phyloP scores from a whole-genome alignment of 2,113 vertebrate species.

The Brienomyrus longianalis region DNA sequence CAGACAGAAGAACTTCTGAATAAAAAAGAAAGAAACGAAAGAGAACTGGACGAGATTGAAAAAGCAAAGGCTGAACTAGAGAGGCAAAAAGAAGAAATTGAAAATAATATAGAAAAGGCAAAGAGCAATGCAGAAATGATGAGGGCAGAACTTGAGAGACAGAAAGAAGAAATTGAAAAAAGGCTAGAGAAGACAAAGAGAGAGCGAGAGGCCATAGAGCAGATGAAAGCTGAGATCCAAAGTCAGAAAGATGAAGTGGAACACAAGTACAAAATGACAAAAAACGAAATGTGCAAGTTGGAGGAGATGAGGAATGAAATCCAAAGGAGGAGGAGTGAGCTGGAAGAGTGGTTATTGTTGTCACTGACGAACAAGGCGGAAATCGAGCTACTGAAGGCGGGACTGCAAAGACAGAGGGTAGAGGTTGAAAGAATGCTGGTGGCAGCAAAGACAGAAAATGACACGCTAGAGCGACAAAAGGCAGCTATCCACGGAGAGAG shows the following conservation, averaged over 20 bases:
- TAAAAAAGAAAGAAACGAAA: constrained; percentile 3
- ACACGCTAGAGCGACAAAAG: neutral
- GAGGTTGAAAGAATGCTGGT: constrained; percentile 26
- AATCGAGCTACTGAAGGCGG: constrained; percentile 40
- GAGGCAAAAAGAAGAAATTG: constrained; percentile 8
- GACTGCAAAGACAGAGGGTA: constrained; percentile 38
- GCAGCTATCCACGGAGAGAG: constrained; percentile 20
- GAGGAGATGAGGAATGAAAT: constrained; percentile 18
- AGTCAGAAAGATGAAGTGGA: constrained; percentile 20
- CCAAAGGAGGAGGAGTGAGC: constrained; percentile 8
- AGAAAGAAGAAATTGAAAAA: constrained; percentile 22
- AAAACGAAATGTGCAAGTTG: constrained; percentile 14
- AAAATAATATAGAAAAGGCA: constrained; percentile 16
- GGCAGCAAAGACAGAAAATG: constrained; percentile 6
- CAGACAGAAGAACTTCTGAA: constrained; percentile 13
- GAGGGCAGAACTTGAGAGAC: constrained; percentile 21
- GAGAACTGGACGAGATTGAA: constrained; percentile 18
- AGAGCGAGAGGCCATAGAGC: constrained; percentile 22
- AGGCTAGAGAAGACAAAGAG: constrained; percentile 17
- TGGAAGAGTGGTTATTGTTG: constrained; percentile 27
- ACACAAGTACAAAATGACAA: constrained; percentile 17
- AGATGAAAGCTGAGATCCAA: constrained; percentile 30
- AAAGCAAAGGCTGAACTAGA: constrained; percentile 25
- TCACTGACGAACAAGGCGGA: constrained; percentile 31
- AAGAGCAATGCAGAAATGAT: constrained; percentile 12